phyloP scores from a whole-genome alignment of 2,888 invertebrate genomes.

The Torymus tubicola region DNA sequence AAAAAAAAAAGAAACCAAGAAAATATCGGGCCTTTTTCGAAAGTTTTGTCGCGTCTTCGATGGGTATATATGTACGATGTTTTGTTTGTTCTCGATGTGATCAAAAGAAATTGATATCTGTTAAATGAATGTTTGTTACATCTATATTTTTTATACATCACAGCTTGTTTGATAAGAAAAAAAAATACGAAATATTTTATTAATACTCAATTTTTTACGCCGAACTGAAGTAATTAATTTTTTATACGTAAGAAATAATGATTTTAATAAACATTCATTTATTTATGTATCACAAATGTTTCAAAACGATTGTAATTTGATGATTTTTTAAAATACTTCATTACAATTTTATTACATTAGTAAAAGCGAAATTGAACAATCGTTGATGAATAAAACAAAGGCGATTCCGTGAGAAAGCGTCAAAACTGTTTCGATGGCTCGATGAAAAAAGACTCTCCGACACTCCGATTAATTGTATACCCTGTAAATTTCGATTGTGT shows the following conservation, averaged over 20 bases:
- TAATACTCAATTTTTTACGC: neutral
- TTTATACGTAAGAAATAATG: conserved; percentile 3
- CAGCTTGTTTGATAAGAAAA: no score
- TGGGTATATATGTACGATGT: no score
- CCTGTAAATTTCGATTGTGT: conserved; percentile 57
- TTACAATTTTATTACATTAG: neutral
- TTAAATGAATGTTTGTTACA: no score
- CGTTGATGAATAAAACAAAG: neutral
- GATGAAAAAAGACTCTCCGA: conserved; percentile 36
- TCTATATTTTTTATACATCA: neutral
- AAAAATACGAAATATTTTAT: no score
- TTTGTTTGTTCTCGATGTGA: no score
- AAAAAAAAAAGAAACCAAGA: conserved; percentile 42
- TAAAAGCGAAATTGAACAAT: neutral
- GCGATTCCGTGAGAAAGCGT: neutral
- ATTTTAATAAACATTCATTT: neutral
- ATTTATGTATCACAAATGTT: neutral
- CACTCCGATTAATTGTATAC: conserved; percentile 50
- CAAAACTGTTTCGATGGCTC: conserved; percentile 21
- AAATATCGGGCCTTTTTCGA: conserved; percentile 38
- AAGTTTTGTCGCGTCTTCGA: conserved; percentile 19
- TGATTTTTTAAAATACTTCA: no score
- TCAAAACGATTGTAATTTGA: neutral
- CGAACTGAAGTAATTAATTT: neutral
- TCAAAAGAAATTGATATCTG: no score